Conservation (phyloP, 2,113 vertebrate genomes). For the Parus major region DNA sequence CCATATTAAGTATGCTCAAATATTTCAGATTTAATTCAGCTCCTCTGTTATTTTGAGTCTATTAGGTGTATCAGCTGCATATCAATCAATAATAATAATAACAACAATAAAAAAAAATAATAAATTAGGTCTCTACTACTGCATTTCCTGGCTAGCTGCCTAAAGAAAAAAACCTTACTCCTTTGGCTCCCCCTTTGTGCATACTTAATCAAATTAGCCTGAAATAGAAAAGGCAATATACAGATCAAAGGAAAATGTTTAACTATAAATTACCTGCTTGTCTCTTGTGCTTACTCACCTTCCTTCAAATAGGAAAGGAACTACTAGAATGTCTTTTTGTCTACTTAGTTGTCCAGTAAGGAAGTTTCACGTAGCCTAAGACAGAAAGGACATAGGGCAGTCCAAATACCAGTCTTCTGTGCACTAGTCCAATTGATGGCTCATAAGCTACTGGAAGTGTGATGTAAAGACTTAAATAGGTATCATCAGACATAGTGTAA, state of each 20-base stretch:
- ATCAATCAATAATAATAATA: slow-evolving; percentile 32
- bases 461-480: neutral
- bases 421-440: neutral
- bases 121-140: slow-evolving; percentile 3
- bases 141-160: slow-evolving; percentile 23
- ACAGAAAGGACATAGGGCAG: neutral
- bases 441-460: neutral
- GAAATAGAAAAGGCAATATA: slow-evolving; percentile 53
- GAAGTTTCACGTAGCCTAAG: neutral
- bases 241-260: slow-evolving; percentile 63
- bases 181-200: neutral
- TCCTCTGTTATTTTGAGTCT: slow-evolving; percentile 53
- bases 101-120: slow-evolving; percentile 36
- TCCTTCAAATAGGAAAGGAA: neutral
- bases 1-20: neutral
- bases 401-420: neutral
- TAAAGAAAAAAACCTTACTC: slow-evolving; percentile 31
- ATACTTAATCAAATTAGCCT: slow-evolving; percentile 57
- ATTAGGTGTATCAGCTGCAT: slow-evolving; percentile 34
- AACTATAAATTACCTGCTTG: slow-evolving; percentile 36
- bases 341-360: neutral
- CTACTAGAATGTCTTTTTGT: neutral
- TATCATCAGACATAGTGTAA: neutral
- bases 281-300: neutral
- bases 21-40: slow-evolving; percentile 34